These are phyloP conservation scores for Rhamphomyia laevipes DNA, from an alignment of 2,888 invertebrate species.

Conservation along the genomic window DNA sequence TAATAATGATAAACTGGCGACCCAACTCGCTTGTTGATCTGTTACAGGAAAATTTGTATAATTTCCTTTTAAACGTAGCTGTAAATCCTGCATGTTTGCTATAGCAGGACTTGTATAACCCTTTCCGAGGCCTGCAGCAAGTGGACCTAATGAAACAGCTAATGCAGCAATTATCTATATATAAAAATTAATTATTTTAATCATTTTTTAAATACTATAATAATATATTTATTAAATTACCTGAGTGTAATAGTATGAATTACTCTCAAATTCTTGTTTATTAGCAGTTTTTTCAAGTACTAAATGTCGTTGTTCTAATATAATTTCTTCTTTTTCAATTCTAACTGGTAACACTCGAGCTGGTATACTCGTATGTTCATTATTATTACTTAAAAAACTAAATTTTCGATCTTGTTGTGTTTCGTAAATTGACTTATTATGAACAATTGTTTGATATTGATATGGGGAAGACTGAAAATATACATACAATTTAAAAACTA, in stretches of 20 bases:
- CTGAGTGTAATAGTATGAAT: slow-evolving; percentile 11
- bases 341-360: slow-evolving; percentile 5
- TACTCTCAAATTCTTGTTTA: neutral
- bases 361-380: neutral
- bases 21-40: slow-evolving; percentile 61
- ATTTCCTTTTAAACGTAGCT: slow-evolving; percentile 30
- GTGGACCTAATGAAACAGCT: slow-evolving; percentile 58
- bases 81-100: slow-evolving; percentile 52
- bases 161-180: slow-evolving; percentile 56
- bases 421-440: slow-evolving; percentile 1
- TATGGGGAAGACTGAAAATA: slow-evolving; percentile 1
- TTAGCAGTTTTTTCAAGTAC: slow-evolving; percentile 8
- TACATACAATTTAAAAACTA: no score
- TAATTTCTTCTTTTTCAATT: slow-evolving; percentile 15
- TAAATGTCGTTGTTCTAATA: slow-evolving; percentile 14
- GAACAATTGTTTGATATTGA: slow-evolving; percentile 3
- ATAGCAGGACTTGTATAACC: slow-evolving; percentile 65
- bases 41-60: slow-evolving; percentile 46
- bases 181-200: slow-evolving; percentile 5
- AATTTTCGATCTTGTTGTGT: neutral
- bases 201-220: neutral
- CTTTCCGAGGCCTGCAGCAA: slow-evolving; percentile 61
- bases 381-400: slow-evolving; percentile 2
- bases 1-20: slow-evolving; percentile 58
- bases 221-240: neutral